These are phyloP conservation scores for Solenopsis fugax DNA, from an alignment of 1,140 invertebrate species.

Conservation along the genomic window DNA sequence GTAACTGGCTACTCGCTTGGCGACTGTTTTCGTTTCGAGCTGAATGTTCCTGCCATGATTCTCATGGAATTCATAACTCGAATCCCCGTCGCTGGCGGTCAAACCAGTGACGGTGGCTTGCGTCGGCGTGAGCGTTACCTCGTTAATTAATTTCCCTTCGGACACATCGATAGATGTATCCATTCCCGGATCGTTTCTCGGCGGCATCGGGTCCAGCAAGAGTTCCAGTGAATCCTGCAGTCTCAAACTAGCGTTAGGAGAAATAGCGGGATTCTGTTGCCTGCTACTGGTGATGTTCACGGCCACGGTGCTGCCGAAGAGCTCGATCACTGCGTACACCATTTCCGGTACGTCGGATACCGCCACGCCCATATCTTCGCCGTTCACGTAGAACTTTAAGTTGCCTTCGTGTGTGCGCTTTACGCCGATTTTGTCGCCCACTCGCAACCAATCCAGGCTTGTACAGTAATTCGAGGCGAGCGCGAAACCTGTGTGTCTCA, in stretches of 20 bases:
- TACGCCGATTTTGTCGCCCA: constrained; percentile 91
- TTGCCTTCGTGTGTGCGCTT: constrained; percentile 88
- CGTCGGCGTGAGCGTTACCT: constrained; percentile 81
- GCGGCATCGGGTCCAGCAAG: constrained; percentile 88
- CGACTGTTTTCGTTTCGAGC: constrained; percentile 88
- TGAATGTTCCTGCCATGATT: constrained; percentile 92
- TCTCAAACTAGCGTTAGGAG: constrained; percentile 88
- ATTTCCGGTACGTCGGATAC: constrained; percentile 92
- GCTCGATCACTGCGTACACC: constrained; percentile 92
- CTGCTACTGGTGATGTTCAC: constrained; percentile 89
- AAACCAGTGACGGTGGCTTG: constrained; percentile 75
- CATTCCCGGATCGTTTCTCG: constrained; percentile 83
- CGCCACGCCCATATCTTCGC: constrained; percentile 94
- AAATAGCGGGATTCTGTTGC: constrained; percentile 84
- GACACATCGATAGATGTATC: constrained; percentile 84
- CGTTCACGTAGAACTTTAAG: constrained; percentile 91
- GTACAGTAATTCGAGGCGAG: constrained; percentile 90
- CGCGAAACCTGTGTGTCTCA: constrained; percentile 88
- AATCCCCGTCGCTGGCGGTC: constrained; percentile 77
- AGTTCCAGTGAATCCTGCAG: constrained; percentile 89
- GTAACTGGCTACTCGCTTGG: constrained; percentile 90
- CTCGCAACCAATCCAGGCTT: constrained; percentile 92
- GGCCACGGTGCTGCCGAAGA: constrained; percentile 90
- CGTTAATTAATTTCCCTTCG: constrained; percentile 84
- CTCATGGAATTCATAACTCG: constrained; percentile 89